A percentile compares a stretch with the other conserved stretches of the same genome.
phyloP scores from a whole-genome alignment of 1,140 invertebrate species.

The Popillia japonica region DNA sequence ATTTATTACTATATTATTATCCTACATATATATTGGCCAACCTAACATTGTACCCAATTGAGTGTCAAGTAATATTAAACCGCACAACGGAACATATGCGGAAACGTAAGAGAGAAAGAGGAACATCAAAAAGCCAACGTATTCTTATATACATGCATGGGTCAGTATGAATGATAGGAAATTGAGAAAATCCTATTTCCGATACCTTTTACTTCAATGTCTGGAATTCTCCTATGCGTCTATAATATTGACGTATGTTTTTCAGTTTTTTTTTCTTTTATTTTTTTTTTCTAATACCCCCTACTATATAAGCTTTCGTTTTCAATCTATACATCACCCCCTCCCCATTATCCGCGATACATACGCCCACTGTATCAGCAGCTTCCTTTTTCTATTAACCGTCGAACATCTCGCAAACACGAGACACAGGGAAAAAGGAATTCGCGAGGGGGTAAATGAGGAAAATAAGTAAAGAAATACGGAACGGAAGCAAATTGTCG shows the following conservation, averaged over 20 bases:
- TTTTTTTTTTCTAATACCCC: too few species aligned
- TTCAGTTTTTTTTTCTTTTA: constrained; percentile 26
- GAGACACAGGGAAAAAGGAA: background rate
- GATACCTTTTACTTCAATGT: constrained; percentile 50
- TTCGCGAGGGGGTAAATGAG: background rate
- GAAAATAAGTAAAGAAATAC: constrained; percentile 31
- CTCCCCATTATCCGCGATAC: background rate
- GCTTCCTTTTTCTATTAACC: background rate
- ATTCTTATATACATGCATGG: constrained; percentile 42
- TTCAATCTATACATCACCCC: background rate
- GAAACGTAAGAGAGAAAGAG: background rate
- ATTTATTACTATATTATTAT: too few species aligned
- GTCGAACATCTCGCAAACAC: background rate
- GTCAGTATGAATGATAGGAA: constrained; percentile 56
- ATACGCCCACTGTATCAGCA: too few species aligned
- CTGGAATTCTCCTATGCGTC: constrained; percentile 23
- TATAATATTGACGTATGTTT: background rate
- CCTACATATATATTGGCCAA: too few species aligned
- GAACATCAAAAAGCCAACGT: constrained; percentile 15
- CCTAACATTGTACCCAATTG: constrained; percentile 21
- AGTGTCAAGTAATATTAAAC: constrained; percentile 8
- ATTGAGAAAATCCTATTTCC: constrained; percentile 59
- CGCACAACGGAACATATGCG: background rate
- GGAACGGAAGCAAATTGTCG: background rate
- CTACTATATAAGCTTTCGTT: background rate